Percentiles rank a stretch among this genome's conserved stretches.
Evolutionary conservation across 2,888 invertebrate genomes (phyloP).

Genomic region (Drosophila kuntzei): DNA sequence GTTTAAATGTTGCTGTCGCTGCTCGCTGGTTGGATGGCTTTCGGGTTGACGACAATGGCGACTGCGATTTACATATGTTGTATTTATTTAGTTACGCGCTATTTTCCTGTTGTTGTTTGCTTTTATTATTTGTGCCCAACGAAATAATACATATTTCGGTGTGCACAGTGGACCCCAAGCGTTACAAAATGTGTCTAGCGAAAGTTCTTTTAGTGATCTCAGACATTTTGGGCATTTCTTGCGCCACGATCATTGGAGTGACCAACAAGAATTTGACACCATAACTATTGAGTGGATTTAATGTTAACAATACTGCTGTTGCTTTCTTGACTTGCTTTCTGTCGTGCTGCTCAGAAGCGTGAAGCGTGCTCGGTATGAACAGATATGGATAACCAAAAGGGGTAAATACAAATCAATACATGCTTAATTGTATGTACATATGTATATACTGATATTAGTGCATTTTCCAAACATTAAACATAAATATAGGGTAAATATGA

Average conservation of each 20-base stretch:
- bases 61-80: conserved; percentile 58
- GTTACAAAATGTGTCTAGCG: conserved; percentile 2
- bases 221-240: conserved; percentile 14
- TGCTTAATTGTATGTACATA: neutral
- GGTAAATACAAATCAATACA: neutral
- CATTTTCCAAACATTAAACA: neutral
- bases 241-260: conserved; percentile 26
- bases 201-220: conserved; percentile 1
- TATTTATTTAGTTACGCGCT: conserved; percentile 60
- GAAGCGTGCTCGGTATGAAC: conserved; percentile 32
- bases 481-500: neutral
- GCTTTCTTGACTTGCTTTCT: conserved; percentile 2
- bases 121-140: conserved; percentile 50
- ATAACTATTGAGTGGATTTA: conserved; percentile 45
- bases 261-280: conserved; percentile 58
- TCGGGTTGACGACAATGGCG: conserved; percentile 18
- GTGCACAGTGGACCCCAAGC: conserved; percentile 28
- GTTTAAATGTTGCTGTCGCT: conserved; percentile 17
- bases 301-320: conserved; percentile 24
- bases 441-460: neutral
- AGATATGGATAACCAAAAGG: neutral
- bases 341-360: conserved; percentile 33
- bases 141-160: conserved; percentile 25
- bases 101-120: conserved; percentile 54
- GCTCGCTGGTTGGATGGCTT: conserved; percentile 10